phyloP scores from a whole-genome alignment of 2,113 vertebrate genomes.

The Engystomops pustulosus region DNA sequence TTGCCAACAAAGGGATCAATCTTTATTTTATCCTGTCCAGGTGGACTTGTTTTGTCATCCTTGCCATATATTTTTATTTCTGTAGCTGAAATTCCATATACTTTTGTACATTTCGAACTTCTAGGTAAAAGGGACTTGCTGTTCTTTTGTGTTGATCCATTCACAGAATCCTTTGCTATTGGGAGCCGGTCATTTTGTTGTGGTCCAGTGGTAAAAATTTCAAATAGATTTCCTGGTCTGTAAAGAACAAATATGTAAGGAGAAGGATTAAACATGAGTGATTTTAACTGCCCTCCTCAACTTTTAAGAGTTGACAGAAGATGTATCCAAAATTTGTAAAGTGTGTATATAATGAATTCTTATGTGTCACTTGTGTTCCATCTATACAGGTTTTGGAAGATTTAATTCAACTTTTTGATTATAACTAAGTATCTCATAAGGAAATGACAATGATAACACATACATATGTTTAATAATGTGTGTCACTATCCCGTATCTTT shows the following conservation, averaged over 20 bases:
- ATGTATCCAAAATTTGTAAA: neutral
- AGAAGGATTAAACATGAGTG: neutral
- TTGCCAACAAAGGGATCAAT: neutral
- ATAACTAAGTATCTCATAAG: no score
- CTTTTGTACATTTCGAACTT: neutral
- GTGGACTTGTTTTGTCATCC: neutral
- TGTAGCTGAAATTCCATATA: neutral
- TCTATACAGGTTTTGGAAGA: no score
- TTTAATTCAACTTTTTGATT: no score
- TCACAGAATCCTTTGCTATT: neutral
- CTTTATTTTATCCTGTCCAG: neutral
- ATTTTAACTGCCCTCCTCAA: neutral
- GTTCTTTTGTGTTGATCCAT: neutral
- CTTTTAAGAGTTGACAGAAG: neutral
- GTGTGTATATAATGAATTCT: no score
- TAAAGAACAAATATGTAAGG: neutral
- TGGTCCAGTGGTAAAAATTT: neutral
- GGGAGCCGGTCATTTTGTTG: neutral
- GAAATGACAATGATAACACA: no score
- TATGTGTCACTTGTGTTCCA: no score
- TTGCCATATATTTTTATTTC: neutral
- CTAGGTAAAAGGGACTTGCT: neutral
- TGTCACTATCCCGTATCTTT: no score
- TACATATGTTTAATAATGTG: no score
- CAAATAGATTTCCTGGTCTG: neutral